Conservation (phyloP, 92 coral and sea anemone genomes). For the Siderastrea siderea region DNA sequence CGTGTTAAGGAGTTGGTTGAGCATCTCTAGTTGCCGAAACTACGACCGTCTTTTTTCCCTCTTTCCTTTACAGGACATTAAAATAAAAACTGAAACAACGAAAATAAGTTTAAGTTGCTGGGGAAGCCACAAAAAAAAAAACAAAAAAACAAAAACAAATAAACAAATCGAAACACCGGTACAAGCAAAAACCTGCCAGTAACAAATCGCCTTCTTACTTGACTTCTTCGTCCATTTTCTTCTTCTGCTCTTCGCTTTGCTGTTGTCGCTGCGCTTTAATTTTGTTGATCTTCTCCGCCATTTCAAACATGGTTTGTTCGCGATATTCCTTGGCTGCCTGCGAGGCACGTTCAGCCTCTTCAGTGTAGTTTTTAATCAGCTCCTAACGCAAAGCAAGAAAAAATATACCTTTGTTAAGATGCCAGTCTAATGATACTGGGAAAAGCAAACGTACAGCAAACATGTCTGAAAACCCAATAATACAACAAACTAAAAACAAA, state of each 20-base stretch:
- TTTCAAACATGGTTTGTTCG: conserved; percentile 93
- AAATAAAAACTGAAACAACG: no score
- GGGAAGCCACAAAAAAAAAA: neutral
- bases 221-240: conserved; percentile 90
- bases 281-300: conserved; percentile 95
- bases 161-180: neutral
- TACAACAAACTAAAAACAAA: no score
- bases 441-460: neutral
- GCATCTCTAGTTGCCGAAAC: no score
- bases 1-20: no score
- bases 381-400: conserved; percentile 60
- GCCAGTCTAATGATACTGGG: neutral
- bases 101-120: no score
- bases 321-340: conserved; percentile 97
- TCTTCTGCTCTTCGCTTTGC: conserved; percentile 90
- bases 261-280: conserved; percentile 86
- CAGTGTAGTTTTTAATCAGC: conserved; percentile 81
- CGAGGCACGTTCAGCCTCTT: conserved; percentile 91
- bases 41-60: no score
- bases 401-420: neutral
- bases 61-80: no score
- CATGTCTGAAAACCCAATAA: no score
- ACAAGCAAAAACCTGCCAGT: neutral
- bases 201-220: conserved; percentile 61
- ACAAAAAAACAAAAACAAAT: no score